Percentiles rank a stretch among this genome's conserved stretches.
phyloP scores from a whole-genome alignment of 37 sponge, comb jelly and placozoan species.

The Beroe ovata region DNA sequence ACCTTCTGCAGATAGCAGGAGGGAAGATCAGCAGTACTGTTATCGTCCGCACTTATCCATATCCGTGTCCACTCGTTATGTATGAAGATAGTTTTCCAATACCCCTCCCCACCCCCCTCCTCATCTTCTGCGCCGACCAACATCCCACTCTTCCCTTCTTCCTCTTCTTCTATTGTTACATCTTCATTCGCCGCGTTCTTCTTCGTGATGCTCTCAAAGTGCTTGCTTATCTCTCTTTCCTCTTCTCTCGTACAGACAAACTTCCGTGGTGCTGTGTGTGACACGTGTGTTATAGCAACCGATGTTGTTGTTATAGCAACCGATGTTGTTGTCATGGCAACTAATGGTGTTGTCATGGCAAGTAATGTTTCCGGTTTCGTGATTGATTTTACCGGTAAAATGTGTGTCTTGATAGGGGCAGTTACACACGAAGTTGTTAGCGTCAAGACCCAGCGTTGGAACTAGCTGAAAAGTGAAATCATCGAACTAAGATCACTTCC shows the following conservation, averaged over 20 bases:
- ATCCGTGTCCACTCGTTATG: neutral
- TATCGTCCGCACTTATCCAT: neutral
- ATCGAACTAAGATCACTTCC: too few relatives aligned
- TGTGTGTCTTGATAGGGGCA: slow-evolving; percentile 33
- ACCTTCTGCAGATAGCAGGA: neutral
- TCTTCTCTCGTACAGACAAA: too few relatives aligned
- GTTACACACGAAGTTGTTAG: slow-evolving; percentile 46
- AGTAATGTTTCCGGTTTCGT: too few relatives aligned
- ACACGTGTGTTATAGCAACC: too few relatives aligned
- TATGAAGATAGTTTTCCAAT: neutral
- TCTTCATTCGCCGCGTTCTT: neutral
- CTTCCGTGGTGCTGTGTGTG: too few relatives aligned
- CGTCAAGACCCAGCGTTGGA: neutral
- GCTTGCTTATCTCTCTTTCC: too few relatives aligned
- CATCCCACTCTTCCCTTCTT: neutral
- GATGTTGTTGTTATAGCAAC: too few relatives aligned
- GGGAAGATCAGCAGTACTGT: neutral
- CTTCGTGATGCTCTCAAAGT: too few relatives aligned
- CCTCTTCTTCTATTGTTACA: neutral
- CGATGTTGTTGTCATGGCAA: too few relatives aligned
- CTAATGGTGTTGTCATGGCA: too few relatives aligned
- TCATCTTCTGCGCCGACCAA: neutral
- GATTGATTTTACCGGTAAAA: slow-evolving; percentile 17
- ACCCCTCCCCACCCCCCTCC: neutral
- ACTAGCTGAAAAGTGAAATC: neutral